Percentiles rank a stretch among this genome's conserved stretches.
phyloP scores from a whole-genome alignment of 2,888 invertebrate genomes.

The Trachelus tabidus region DNA sequence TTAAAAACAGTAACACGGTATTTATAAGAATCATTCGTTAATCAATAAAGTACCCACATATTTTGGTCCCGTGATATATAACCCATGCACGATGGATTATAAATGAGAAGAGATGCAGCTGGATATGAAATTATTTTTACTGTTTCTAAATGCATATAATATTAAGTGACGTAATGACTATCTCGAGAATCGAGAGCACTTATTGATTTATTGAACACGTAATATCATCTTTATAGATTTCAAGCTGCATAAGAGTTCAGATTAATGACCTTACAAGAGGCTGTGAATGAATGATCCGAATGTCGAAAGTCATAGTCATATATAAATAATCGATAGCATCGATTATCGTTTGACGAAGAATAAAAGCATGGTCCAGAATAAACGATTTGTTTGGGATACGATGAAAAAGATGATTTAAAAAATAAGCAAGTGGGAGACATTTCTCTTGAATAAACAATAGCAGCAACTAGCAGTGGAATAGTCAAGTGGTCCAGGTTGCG shows the following conservation, averaged over 20 bases:
- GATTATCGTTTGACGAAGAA: neutral
- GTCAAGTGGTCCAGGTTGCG: neutral
- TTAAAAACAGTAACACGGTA: neutral
- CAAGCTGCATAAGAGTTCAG: conserved; percentile 20
- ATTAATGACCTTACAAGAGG: conserved; percentile 29
- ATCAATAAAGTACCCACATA: neutral
- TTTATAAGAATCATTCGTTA: neutral
- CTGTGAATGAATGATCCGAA: neutral
- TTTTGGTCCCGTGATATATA: too few species aligned
- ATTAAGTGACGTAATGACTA: neutral
- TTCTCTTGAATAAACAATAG: too few species aligned
- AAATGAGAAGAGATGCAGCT: neutral
- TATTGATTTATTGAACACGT: conserved; percentile 24
- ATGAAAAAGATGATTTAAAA: neutral
- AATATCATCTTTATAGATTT: conserved; percentile 20
- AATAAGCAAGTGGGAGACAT: too few species aligned
- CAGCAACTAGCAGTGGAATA: neutral
- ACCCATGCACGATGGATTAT: neutral
- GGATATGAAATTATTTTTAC: neutral
- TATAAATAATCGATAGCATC: neutral
- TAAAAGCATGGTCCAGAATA: neutral
- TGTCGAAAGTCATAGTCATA: neutral
- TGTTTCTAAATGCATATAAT: neutral
- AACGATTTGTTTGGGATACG: neutral
- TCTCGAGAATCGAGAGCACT: neutral